Conservation (phyloP, 2,888 invertebrate species). For the Merodon equestris region DNA sequence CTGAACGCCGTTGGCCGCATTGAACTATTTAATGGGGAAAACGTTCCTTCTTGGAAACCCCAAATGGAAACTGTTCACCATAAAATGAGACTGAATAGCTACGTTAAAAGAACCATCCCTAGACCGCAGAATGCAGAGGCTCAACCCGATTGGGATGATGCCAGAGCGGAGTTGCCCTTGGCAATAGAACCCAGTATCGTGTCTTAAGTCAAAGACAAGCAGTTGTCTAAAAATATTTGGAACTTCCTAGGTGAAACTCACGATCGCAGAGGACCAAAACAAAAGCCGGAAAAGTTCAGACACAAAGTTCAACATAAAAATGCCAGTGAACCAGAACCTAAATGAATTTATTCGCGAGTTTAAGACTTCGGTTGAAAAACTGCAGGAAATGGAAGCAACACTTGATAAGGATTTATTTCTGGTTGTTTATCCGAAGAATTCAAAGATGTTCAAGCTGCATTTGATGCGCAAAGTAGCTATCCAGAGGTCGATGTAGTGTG, state of each 20-base stretch:
- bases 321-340: slow-evolving; percentile 6
- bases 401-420: slow-evolving; percentile 1
- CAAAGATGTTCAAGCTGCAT: slow-evolving; percentile 26
- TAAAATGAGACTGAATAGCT: slow-evolving; percentile 4
- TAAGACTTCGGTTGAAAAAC: slow-evolving; percentile 4
- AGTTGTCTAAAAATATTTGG: slow-evolving; percentile 49
- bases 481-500: too few relatives aligned
- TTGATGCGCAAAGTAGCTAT: too few relatives aligned
- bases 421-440: slow-evolving; percentile 17
- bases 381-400: slow-evolving; percentile 27
- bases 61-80: slow-evolving; percentile 36
- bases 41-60: slow-evolving; percentile 18
- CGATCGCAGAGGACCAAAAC: slow-evolving; percentile 41
- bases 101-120: neutral
- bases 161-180: slow-evolving; percentile 15
- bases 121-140: neutral
- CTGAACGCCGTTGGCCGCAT: too few relatives aligned
- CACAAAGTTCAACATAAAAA: slow-evolving; percentile 20
- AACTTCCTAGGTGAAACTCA: slow-evolving; percentile 32
- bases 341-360: slow-evolving; percentile 5
- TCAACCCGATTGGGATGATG: slow-evolving; percentile 28
- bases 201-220: slow-evolving; percentile 36
- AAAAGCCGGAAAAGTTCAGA: slow-evolving; percentile 43
- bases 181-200: too few relatives aligned
- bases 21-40: slow-evolving; percentile 31